Evolutionary conservation across 64 coral and sea anemone genomes (phyloP).

Genomic region (Trachythela sp.): DNA sequence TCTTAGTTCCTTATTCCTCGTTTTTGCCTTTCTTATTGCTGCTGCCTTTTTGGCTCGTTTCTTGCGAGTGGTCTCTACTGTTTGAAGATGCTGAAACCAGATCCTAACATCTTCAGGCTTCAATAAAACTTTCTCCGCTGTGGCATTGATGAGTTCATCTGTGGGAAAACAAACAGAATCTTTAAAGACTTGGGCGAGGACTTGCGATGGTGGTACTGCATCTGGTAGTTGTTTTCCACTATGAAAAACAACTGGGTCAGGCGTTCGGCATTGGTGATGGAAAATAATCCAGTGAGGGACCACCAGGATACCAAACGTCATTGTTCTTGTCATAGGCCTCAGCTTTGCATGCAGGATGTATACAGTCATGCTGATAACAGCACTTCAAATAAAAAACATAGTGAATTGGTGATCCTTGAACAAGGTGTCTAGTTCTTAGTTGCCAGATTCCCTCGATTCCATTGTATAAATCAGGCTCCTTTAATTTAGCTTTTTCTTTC

Average conservation of each 20-base stretch:
- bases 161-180: conserved; percentile 8
- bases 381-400: conserved; percentile 39
- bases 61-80: conserved; percentile 11
- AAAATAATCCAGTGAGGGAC: conserved; percentile 21
- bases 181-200: not conserved
- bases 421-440: conserved; percentile 33
- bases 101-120: conserved; percentile 27
- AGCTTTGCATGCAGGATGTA: conserved; percentile 34
- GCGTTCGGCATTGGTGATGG: not conserved
- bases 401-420: conserved; percentile 30
- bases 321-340: not conserved
- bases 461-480: conserved; percentile 31
- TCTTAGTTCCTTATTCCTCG: not conserved
- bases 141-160: not conserved
- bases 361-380: conserved; percentile 36
- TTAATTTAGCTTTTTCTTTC: conserved; percentile 31
- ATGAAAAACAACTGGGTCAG: conserved; percentile 8
- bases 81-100: conserved; percentile 36
- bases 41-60: conserved; percentile 35
- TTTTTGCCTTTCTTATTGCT: conserved; percentile 36
- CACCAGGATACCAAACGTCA: conserved; percentile 20
- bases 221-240: not conserved
- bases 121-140: conserved; percentile 24
- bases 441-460: conserved; percentile 46
- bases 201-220: conserved; percentile 14